Percentiles rank a stretch among this genome's conserved stretches.
Conservation (phyloP, 1,140 invertebrate species). For the Paramacrobiotus metropolitanus region DNA sequence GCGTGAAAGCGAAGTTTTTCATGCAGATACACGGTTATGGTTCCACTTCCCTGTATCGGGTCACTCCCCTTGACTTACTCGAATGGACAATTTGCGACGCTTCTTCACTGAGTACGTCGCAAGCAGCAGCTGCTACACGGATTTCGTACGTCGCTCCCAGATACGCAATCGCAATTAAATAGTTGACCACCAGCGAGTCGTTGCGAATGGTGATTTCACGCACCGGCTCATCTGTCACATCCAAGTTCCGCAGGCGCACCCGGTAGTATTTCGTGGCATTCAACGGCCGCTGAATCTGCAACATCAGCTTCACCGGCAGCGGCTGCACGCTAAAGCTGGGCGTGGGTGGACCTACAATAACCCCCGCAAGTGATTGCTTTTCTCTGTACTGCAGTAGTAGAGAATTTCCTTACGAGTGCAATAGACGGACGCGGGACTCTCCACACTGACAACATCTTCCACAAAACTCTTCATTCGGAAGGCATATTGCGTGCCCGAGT, state of each 20-base stretch:
- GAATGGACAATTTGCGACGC: not conserved
- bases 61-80: not conserved
- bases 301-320: not conserved
- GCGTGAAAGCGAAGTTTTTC: no score
- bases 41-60: no score
- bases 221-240: not conserved
- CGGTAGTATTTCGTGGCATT: slow-evolving; percentile 1
- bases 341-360: not conserved
- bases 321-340: not conserved
- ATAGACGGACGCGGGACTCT: not conserved
- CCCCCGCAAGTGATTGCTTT: not conserved
- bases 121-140: not conserved
- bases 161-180: slow-evolving; percentile 6
- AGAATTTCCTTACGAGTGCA: slow-evolving; percentile 2
- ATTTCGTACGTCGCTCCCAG: slow-evolving; percentile 3
- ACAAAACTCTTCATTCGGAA: not conserved
- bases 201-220: not conserved
- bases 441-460: not conserved
- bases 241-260: not conserved
- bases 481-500: not conserved
- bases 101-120: not conserved
- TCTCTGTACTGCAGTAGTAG: not conserved
- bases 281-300: not conserved
- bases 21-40: no score
- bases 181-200: slow-evolving; percentile 9